Base-by-base conservation (phyloP, 2,113 vertebrate species). In the Engystomops pustulosus region DNA sequence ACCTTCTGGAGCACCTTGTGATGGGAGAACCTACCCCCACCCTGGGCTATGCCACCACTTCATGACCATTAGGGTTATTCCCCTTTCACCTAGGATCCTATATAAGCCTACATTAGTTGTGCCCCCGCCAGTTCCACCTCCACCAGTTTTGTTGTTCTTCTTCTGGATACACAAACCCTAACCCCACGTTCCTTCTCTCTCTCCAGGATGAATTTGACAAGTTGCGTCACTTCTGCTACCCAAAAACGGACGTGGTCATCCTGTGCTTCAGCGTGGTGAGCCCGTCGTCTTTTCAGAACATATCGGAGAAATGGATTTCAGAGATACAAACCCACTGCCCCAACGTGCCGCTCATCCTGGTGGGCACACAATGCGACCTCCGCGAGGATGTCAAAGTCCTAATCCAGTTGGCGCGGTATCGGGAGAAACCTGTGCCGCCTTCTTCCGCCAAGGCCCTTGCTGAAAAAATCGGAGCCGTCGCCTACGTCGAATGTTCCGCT, bases 401-500 rank as follows among this genome's bases (percentile, higher is more conserved):
- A 72, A 94, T 95, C 17, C 94, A 94, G 80, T 89, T 96, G 84
- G 91, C 94, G 0, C 87, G 91, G 41, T 89, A 89, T 12, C 84
- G 89, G 17, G 95, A 95, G 88, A 86, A 82, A 70, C 95, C 95
- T 0, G 94, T 95, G 69, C 41, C 80, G 0, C 91, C 92, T 18
- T 91, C 89, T 1, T 93, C 93, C 0, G 95, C 93, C 81, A 85
- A 88, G 0, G 87, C 90, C 1, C 90, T 95, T 38, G 92, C 93
- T 0, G 91, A 93, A 20, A 94, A 95, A 86, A 86, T 93, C 0
- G 94, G 93, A 1, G 92, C 94, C 0, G 91, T 94, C 32, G 91
- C 89, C 2, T 96, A 96, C 23, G 55, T 96, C 0, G 95, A 96
- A 89, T 96, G 95, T 86, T 96, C 95, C 0, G 93, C 95, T 0